Percentiles rank a stretch among this genome's conserved stretches.
These are phyloP conservation scores for Sebastes ruberrimus DNA, from an alignment of 2,797 vertebrate genomes.

Conservation along the genomic window DNA sequence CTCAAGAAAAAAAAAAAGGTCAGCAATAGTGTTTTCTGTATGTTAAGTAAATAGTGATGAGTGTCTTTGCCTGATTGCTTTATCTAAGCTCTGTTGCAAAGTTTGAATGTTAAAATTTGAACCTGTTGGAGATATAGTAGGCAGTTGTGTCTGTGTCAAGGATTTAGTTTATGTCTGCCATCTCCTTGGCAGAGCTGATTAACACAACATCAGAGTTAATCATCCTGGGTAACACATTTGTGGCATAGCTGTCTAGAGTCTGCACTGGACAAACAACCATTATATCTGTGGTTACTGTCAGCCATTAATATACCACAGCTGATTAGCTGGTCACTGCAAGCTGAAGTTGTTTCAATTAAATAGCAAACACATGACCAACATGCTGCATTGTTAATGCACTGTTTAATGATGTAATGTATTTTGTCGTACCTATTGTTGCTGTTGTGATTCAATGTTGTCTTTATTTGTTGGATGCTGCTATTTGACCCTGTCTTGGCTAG, in stretches of 20 bases:
- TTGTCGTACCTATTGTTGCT: too few relatives aligned
- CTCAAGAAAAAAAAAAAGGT: background rate
- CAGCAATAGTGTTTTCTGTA: background rate
- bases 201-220: slow-evolving; percentile 30
- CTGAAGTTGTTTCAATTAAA: too few relatives aligned
- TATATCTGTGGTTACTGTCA: background rate
- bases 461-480: too few relatives aligned
- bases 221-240: background rate
- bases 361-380: too few relatives aligned
- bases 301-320: background rate
- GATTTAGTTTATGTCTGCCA: slow-evolving; percentile 5
- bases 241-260: background rate
- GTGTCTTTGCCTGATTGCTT: background rate
- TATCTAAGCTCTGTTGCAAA: background rate
- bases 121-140: background rate
- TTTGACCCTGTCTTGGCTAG: too few relatives aligned
- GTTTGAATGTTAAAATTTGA: background rate
- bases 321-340: background rate
- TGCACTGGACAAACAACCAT: background rate
- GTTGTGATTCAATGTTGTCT: too few relatives aligned
- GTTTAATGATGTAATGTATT: too few relatives aligned
- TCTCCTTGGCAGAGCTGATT: slow-evolving; percentile 26
- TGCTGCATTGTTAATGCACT: too few relatives aligned
- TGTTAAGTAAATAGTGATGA: background rate
- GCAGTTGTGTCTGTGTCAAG: background rate